phyloP scores from a whole-genome alignment of 2,113 vertebrate genomes.

The Oenanthe melanoleuca region DNA sequence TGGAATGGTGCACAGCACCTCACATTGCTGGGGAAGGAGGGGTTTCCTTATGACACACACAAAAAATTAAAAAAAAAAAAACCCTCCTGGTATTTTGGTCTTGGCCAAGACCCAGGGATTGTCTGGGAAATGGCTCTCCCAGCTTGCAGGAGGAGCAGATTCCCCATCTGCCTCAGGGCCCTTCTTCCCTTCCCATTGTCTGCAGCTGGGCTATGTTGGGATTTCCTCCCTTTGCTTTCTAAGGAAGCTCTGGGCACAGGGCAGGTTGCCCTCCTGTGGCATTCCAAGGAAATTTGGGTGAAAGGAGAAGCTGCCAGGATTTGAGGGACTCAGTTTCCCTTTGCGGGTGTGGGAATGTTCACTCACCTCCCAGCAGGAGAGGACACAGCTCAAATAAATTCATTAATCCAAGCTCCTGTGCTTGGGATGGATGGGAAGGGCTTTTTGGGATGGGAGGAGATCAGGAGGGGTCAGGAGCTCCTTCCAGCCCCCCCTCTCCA shows the following conservation, averaged over 20 bases:
- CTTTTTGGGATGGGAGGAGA: neutral
- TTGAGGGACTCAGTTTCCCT: neutral
- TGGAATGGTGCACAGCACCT: neutral
- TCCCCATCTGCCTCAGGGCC: accelerated
- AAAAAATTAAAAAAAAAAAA: neutral
- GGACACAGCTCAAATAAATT: neutral
- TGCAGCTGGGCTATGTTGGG: accelerated
- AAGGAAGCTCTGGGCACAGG: neutral
- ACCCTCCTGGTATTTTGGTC: neutral
- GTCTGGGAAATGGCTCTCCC: neutral
- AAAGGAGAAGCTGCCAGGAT: neutral
- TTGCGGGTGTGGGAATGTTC: accelerated
- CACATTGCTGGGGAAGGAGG: neutral
- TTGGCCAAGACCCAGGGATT: neutral
- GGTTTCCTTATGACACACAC: neutral
- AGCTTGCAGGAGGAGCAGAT: neutral
- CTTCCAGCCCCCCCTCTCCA: neutral
- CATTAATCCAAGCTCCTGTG: neutral
- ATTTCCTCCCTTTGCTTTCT: neutral
- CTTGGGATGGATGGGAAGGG: neutral
- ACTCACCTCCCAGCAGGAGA: neutral
- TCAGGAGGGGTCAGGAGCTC: neutral
- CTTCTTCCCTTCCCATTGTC: neutral
- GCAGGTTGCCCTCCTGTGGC: slow-evolving; percentile 14
- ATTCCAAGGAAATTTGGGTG: neutral